phyloP scores from a whole-genome alignment of 2,113 vertebrate species.

The Ammodytes dubius region DNA sequence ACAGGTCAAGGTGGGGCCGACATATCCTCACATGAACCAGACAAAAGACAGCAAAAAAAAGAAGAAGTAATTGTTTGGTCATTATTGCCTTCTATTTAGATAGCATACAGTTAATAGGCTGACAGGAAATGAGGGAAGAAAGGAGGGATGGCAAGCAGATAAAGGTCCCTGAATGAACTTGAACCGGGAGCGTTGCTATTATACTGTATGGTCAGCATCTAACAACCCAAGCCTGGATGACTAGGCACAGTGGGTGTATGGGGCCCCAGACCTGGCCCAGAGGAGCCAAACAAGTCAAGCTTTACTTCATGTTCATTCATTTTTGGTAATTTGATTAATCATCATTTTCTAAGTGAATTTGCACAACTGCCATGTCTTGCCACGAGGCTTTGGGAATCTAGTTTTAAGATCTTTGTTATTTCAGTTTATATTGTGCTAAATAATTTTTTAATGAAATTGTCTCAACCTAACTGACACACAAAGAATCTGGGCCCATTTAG shows the following conservation, averaged over 20 bases:
- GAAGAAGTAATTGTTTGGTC: neutral
- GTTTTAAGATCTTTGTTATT: neutral
- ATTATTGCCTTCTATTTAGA: neutral
- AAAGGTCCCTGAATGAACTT: neutral
- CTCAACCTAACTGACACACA: neutral
- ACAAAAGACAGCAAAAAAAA: neutral
- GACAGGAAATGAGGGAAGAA: slow-evolving; percentile 1
- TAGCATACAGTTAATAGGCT: neutral
- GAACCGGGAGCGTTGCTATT: neutral
- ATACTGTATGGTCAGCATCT: neutral
- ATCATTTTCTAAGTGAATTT: neutral
- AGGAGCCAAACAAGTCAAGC: neutral
- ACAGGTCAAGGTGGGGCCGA: slow-evolving; percentile 66
- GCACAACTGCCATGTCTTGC: neutral
- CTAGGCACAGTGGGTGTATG: neutral
- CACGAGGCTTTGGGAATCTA: neutral
- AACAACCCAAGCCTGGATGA: neutral
- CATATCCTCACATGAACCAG: slow-evolving; percentile 63
- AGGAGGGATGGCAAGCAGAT: neutral
- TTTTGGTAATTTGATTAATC: neutral
- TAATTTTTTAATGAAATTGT: neutral
- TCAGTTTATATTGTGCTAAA: neutral
- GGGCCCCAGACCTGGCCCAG: too few species aligned
- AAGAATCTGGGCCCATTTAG: neutral
- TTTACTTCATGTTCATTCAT: neutral